phyloP scores from a whole-genome alignment of 2,797 vertebrate genomes.

The Stomatorhinus walkeri region DNA sequence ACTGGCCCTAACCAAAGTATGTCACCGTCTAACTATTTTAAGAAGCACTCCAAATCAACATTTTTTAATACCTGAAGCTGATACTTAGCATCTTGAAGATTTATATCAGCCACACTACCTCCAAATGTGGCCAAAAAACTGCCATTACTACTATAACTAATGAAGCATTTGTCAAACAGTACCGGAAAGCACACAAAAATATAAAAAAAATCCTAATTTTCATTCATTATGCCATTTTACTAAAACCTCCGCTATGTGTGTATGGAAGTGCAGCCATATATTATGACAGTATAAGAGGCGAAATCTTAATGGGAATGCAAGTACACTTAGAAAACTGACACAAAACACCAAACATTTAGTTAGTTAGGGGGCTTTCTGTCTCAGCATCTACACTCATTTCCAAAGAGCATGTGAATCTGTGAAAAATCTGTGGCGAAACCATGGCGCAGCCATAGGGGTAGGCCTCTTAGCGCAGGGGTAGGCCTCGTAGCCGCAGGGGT shows the following conservation, averaged over 20 bases:
- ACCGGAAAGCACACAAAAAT: not conserved
- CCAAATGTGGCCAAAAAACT: not conserved
- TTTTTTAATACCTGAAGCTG: not conserved
- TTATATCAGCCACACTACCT: not conserved
- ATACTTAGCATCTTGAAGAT: not conserved
- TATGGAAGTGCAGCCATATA: not conserved
- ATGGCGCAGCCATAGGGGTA: no score
- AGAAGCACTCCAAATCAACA: not conserved
- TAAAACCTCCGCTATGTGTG: not conserved
- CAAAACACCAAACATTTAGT: not conserved
- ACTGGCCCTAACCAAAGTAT: not conserved
- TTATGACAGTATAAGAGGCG: not conserved
- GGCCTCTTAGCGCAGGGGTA: no score
- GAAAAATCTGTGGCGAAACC: not conserved
- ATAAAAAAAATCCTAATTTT: not conserved
- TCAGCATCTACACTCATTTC: not conserved
- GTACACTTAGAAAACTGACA: not conserved
- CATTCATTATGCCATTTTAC: not conserved
- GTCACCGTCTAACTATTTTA: not conserved
- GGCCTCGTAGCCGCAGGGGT: no score
- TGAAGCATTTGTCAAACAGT: not conserved
- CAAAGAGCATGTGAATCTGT: not conserved
- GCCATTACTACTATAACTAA: not conserved
- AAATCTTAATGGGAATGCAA: not conserved
- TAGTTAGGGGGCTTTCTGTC: not conserved